These are phyloP conservation scores for Maccullochella peelii DNA, from an alignment of 2,113 vertebrate species.

Conservation along the genomic window DNA sequence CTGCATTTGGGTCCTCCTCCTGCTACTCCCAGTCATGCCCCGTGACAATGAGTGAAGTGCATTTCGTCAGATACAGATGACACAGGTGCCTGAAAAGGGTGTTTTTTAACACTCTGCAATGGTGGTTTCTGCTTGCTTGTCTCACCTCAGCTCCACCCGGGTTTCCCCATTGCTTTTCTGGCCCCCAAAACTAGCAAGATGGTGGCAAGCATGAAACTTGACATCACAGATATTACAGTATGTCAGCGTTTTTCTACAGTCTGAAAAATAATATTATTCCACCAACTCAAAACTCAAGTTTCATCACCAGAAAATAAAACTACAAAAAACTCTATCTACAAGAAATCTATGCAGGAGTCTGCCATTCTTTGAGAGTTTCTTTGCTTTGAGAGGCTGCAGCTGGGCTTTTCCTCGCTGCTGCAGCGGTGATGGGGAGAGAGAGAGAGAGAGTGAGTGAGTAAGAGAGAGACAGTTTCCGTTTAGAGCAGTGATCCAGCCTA, in stretches of 20 bases:
- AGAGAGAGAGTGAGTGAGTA: background rate
- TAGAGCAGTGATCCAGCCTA: conserved; percentile 39
- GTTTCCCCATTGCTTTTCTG: background rate
- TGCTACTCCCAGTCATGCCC: no score
- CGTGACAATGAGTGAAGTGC: no score
- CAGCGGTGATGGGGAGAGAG: conserved; percentile 1
- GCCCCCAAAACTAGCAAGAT: background rate
- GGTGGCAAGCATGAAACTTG: background rate
- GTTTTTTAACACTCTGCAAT: background rate
- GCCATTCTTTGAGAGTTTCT: conserved; percentile 19
- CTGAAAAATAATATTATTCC: conserved; percentile 1
- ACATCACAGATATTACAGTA: background rate
- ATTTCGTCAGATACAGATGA: background rate
- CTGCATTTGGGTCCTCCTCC: no score
- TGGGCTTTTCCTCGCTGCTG: conserved; percentile 5
- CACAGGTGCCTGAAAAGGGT: background rate
- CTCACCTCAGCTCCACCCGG: background rate
- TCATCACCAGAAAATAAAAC: conserved; percentile 32
- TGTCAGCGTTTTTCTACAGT: background rate
- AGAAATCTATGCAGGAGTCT: conserved; percentile 33
- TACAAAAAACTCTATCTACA: conserved; percentile 6
- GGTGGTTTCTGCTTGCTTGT: background rate
- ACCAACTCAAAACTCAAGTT: conserved; percentile 16
- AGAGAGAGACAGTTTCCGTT: conserved; percentile 28
- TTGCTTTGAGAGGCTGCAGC: conserved; percentile 37